Evolutionary conservation across 2,113 vertebrate genomes (phyloP).

Genomic region (Zosterops japonicus): DNA sequence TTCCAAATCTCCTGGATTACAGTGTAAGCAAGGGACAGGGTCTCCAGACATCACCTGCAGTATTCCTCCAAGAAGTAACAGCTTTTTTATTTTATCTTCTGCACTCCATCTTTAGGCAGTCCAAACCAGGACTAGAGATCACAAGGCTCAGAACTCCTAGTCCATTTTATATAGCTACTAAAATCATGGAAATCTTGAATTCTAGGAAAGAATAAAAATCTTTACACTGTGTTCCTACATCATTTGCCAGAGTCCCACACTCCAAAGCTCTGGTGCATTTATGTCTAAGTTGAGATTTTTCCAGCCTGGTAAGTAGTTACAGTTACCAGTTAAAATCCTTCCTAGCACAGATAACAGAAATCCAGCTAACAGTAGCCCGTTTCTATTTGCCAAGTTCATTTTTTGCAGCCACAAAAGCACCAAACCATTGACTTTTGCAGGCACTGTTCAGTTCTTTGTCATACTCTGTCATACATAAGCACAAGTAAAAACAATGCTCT

Average conservation of each 20-base stretch:
- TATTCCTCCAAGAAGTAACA: constrained; percentile 69
- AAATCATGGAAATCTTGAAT: constrained; percentile 78
- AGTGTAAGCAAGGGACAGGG: constrained; percentile 72
- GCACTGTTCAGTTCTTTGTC: neutral
- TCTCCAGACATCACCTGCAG: constrained; percentile 71
- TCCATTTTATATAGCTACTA: constrained; percentile 78
- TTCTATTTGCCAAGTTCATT: constrained; percentile 61
- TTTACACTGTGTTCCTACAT: constrained; percentile 78
- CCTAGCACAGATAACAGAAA: constrained; percentile 74
- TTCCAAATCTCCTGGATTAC: constrained; percentile 80
- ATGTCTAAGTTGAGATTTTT: constrained; percentile 83
- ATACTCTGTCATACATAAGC: neutral
- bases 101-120: constrained; percentile 61
- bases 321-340: constrained; percentile 73
- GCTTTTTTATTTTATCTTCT: neutral
- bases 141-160: constrained; percentile 69
- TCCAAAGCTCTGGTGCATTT: constrained; percentile 85
- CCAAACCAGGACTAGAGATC: constrained; percentile 68
- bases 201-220: constrained; percentile 82
- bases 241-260: constrained; percentile 81
- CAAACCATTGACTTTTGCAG: neutral
- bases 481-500: neutral
- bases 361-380: constrained; percentile 35
- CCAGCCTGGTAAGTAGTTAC: constrained; percentile 79
- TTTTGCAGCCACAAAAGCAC: neutral